Evolutionary conservation across 2,797 vertebrate genomes (phyloP).

Genomic region (Micropoecilia bifurca): DNA sequence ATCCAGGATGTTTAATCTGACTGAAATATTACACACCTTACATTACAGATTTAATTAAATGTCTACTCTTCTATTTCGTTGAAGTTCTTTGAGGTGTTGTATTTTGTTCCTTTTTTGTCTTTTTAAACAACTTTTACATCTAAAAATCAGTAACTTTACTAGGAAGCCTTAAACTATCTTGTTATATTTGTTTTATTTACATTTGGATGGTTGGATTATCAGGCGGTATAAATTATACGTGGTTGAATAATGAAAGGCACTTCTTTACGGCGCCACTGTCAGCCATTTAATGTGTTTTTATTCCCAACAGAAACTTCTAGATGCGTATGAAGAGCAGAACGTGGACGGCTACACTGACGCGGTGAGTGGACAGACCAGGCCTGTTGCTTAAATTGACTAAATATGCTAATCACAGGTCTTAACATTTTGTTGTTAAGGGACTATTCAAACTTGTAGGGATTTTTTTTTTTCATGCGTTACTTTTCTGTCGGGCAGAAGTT

Average conservation of each 20-base stretch:
- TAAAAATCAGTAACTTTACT: not conserved
- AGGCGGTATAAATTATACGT: not conserved
- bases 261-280: not conserved
- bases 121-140: not conserved
- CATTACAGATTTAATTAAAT: not conserved
- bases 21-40: no score
- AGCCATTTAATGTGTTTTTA: not conserved
- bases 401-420: no score
- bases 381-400: not conserved
- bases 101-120: not conserved
- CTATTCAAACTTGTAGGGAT: no score
- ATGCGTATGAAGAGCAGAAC: slow-evolving; percentile 93
- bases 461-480: no score
- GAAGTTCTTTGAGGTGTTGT: not conserved
- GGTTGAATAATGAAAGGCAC: not conserved
- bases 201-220: not conserved
- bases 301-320: slow-evolving; percentile 87
- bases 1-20: not conserved
- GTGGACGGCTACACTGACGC: slow-evolving; percentile 90
- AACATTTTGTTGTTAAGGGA: no score
- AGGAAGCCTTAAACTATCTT: not conserved
- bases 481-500: no score
- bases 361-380: slow-evolving; percentile 73
- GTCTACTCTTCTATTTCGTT: not conserved
- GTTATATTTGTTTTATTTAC: not conserved